phyloP scores from a whole-genome alignment of 2,888 invertebrate species.

The Cacoxenus indagator region DNA sequence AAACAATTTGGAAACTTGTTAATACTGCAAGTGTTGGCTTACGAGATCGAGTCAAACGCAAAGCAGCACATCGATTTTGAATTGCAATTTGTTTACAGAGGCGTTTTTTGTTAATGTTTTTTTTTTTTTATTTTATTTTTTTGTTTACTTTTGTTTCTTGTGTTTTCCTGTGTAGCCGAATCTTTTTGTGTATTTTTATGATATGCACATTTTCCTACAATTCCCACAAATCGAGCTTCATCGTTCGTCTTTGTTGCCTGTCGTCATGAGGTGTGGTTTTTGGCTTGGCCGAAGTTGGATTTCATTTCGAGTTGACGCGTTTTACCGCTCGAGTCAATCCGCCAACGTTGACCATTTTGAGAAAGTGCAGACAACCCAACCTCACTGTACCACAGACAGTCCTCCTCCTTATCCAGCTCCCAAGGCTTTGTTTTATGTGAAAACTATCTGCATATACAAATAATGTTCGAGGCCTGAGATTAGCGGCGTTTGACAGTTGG shows the following conservation, averaged over 20 bases:
- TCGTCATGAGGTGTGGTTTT: slow-evolving; percentile 10
- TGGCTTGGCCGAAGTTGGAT: not conserved
- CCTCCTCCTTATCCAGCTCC: not conserved
- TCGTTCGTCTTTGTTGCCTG: not conserved
- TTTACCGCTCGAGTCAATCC: not conserved
- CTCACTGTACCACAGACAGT: not conserved
- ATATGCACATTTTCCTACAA: not conserved
- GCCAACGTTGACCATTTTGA: not conserved
- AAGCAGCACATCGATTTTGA: not conserved
- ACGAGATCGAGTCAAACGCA: not conserved
- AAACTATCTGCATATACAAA: not conserved
- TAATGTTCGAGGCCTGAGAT: slow-evolving; percentile 42
- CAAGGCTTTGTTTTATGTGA: not conserved
- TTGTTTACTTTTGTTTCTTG: not conserved
- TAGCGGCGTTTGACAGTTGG: slow-evolving; percentile 62
- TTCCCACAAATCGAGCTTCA: not conserved
- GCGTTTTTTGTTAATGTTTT: not conserved
- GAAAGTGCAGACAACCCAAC: not conserved
- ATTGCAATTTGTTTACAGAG: not conserved
- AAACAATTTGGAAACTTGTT: slow-evolving; percentile 60
- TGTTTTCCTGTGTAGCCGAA: not conserved
- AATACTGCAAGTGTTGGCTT: slow-evolving; percentile 46
- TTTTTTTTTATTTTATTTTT: not conserved
- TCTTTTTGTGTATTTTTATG: not conserved
- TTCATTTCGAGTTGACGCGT: not conserved